These are phyloP conservation scores for Neodiprion pinetum DNA, from an alignment of 1,140 invertebrate genomes.

Conservation along the genomic window DNA sequence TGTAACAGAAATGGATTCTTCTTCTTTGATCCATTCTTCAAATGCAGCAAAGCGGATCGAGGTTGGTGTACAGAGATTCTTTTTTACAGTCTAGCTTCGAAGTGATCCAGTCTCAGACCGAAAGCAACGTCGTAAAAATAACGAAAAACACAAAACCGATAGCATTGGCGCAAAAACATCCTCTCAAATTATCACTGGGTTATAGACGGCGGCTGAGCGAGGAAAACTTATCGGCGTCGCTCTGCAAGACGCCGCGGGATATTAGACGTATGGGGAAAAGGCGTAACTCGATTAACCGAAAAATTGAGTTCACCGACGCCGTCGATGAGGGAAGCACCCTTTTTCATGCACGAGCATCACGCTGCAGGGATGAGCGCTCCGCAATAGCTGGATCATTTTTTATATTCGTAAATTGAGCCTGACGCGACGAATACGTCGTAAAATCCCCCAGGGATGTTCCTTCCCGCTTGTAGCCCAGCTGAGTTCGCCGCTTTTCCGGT, in stretches of 20 bases:
- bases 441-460: neutral
- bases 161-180: too few species aligned
- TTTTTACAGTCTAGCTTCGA: too few species aligned
- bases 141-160: too few species aligned
- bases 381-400: slow-evolving; percentile 1
- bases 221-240: too few species aligned
- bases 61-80: too few species aligned
- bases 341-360: neutral
- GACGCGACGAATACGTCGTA: slow-evolving; percentile 2
- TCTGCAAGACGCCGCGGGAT: neutral
- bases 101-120: too few species aligned
- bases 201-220: too few species aligned
- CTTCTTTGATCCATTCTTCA: too few species aligned
- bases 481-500: neutral
- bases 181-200: too few species aligned
- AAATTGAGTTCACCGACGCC: neutral
- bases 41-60: too few species aligned
- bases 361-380: neutral
- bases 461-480: neutral
- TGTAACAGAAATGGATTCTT: too few species aligned
- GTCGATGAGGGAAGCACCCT: neutral
- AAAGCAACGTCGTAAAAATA: too few species aligned
- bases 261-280: neutral
- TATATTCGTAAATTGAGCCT: neutral
- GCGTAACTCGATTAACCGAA: slow-evolving; percentile 4